phyloP scores from a whole-genome alignment of 2,888 invertebrate genomes.

The Ormyrus labotus region DNA sequence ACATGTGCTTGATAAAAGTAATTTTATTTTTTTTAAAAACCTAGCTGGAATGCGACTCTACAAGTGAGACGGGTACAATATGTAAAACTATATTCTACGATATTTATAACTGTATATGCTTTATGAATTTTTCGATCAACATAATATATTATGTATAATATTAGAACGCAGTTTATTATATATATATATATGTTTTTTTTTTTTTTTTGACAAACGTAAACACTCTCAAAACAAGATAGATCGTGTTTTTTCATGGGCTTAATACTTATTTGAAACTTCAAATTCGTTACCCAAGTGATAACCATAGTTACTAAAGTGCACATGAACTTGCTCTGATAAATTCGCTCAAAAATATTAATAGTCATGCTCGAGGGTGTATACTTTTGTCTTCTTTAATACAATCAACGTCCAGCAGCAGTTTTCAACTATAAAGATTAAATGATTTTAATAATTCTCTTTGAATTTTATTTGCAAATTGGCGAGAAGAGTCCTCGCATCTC shows the following conservation, averaged over 20 bases:
- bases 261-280: constrained; percentile 14
- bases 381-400: constrained; percentile 48
- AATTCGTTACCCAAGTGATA: constrained; percentile 30
- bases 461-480: constrained; percentile 47
- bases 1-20: constrained; percentile 70
- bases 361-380: constrained; percentile 36
- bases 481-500: constrained; percentile 9
- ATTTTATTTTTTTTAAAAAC: constrained; percentile 73
- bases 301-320: constrained; percentile 35
- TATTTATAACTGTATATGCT: constrained; percentile 68
- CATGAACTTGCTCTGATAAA: constrained; percentile 27
- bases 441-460: constrained; percentile 49
- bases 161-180: constrained; percentile 56
- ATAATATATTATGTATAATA: constrained; percentile 62
- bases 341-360: constrained; percentile 34
- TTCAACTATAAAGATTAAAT: constrained; percentile 48
- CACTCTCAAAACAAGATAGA: constrained; percentile 38
- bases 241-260: constrained; percentile 17
- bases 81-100: constrained; percentile 74
- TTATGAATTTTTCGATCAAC: constrained; percentile 65
- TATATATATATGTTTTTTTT: constrained; percentile 6
- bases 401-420: constrained; percentile 52
- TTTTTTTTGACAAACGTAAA: constrained; percentile 55
- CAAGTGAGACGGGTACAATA: constrained; percentile 73
- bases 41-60: constrained; percentile 75